phyloP scores from a whole-genome alignment of 1,140 invertebrate genomes.

The Drosophila rufa region DNA sequence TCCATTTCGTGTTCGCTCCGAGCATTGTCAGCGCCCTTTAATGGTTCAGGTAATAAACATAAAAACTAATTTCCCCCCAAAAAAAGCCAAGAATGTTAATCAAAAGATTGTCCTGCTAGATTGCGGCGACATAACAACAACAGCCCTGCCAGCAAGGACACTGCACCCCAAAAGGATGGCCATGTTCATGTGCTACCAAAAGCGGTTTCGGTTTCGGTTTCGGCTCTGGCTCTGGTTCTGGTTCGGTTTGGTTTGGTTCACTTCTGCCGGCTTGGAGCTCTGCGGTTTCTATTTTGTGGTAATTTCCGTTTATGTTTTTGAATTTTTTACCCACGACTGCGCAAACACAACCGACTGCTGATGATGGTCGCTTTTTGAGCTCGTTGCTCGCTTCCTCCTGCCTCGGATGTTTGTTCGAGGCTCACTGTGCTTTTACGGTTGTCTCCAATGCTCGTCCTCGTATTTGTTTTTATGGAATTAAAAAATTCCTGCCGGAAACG shows the following conservation, averaged over 20 bases:
- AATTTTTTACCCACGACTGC: conserved; percentile 83
- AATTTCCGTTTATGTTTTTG: conserved; percentile 84
- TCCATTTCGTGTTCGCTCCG: conserved; percentile 53
- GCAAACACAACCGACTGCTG: conserved; percentile 77
- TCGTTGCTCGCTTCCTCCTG: conserved; percentile 14
- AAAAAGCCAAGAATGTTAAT: conserved; percentile 82
- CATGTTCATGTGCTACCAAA: conserved; percentile 40
- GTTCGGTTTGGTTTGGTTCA: background rate
- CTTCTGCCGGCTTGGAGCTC: conserved; percentile 40
- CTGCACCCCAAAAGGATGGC: conserved; percentile 28
- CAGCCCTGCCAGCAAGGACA: conserved; percentile 10
- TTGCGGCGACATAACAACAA: conserved; percentile 65
- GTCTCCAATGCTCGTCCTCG: conserved; percentile 52
- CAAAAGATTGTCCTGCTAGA: conserved; percentile 83
- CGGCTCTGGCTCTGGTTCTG: background rate
- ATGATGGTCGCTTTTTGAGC: conserved; percentile 56
- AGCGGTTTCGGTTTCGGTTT: conserved; percentile 26
- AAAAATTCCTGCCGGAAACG: conserved; percentile 59
- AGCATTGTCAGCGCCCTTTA: conserved; percentile 67
- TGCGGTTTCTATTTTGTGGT: conserved; percentile 83
- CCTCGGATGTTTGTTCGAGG: conserved; percentile 19
- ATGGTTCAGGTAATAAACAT: conserved; percentile 83
- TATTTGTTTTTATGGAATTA: conserved; percentile 76
- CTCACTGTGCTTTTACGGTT: conserved; percentile 59
- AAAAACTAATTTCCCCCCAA: conserved; percentile 82